Base-by-base conservation (phyloP, 2,888 invertebrate genomes). In the Leistus spinibarbis region DNA sequence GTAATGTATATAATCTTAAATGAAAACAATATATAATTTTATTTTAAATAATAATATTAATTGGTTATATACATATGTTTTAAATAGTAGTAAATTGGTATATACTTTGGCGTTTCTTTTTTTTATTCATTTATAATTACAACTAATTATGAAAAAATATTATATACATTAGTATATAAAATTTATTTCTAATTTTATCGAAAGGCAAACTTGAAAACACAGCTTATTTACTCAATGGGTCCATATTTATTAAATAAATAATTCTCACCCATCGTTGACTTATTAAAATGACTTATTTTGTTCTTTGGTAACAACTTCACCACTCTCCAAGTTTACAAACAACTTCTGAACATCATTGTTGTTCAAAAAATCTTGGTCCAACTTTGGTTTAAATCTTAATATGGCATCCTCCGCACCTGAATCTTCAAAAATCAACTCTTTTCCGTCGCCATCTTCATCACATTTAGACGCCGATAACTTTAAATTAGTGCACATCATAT, bases 381-480 rank as follows among this genome's bases (percentile, higher is more conserved):
- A 13, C 79, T 78, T 17, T 40, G 83, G 82, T 60, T 80, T 76
- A 78, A 81, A 83, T 60, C 80, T 76, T 1, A 40, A 40, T 69
- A 76, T 78, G n/a, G n/a, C n/a, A 65, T 79, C 80, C 23, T 80
- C 80, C 19, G 78, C 76, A 62, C 79, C 78, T 69, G 75, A 68
- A 73, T 76, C 77, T 20, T 79, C 78, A 57, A 71, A 76, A 69
- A 70, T 78, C 66, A 76, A 76, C 54, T 77, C 76, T 23, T 76
- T 77, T 17, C 77, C 79, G n/a, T 78, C 77, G 69, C 79, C 79
- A 27, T 66, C 27, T 16, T 73, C 73, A 67, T 73, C 73, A 4
- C 40, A 56, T 89, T 79, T 91, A 91, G 57, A 85, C 86, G 1
- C 89, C 89, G 80, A 92, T 92, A 91, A 87, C 80, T 88, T 89